Conservation (phyloP, 2,797 vertebrate genomes). For the Acrocephalus scirpaceus region DNA sequence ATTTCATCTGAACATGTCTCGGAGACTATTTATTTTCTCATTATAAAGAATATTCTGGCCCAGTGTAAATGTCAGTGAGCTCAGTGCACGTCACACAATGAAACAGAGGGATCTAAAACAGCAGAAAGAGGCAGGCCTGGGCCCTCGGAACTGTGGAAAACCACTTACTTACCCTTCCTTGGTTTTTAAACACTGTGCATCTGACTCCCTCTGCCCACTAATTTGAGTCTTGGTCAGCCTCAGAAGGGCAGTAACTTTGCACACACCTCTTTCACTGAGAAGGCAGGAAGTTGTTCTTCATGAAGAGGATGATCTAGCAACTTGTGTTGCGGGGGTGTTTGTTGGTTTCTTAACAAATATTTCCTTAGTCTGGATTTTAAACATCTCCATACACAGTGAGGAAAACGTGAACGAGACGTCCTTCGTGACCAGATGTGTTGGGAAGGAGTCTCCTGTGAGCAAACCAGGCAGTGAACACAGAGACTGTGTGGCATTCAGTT, state of each 20-base stretch:
- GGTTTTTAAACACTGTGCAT: neutral
- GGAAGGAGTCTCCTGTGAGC: neutral
- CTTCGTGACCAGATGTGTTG: neutral
- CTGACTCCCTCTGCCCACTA: neutral
- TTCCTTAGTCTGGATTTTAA: neutral
- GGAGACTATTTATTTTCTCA: neutral
- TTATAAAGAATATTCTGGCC: neutral
- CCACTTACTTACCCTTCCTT: neutral
- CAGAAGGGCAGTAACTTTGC: neutral
- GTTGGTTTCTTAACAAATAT: neutral
- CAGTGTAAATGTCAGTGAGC: constrained; percentile 15
- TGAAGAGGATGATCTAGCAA: neutral
- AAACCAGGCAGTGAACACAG: neutral
- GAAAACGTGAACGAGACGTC: fast-evolving
- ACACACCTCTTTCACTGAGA: neutral
- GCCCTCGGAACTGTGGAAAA: neutral
- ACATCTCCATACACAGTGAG: neutral
- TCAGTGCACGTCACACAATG: neutral
- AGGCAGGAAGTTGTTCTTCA: neutral
- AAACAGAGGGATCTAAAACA: neutral
- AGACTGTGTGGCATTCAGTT: neutral
- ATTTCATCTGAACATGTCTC: neutral
- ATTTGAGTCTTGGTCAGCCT: neutral
- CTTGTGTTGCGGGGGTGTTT: neutral
- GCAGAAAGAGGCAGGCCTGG: neutral